Evolutionary conservation across 2,113 vertebrate species (phyloP), one percentile per base, ranked within the genome.

Genomic region (Dicaeum eximium): DNA sequence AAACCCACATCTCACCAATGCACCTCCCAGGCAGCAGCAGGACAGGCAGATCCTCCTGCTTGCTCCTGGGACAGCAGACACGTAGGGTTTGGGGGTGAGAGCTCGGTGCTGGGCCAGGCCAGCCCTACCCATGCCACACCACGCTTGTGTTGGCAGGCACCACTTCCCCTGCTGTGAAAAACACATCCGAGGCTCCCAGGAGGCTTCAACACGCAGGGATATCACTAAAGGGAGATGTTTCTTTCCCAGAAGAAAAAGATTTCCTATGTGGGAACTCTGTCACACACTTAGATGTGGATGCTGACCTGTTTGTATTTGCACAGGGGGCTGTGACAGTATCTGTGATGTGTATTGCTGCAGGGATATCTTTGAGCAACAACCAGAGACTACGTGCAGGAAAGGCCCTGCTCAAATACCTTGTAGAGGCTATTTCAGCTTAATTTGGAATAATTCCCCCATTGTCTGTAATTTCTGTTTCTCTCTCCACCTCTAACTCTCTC

Each of bases 211-310:
- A 50, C 33, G 11, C 64, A 53, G 48, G 53, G 73, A 67, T 67
- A 40, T 56, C 12, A 1, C 44, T 54, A 51, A 47, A 74, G 16
- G 14, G 35, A 60, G 53, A 88, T 48, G 15, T 47, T 91, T 66
- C 51, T 91, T 90, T 81, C 87, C n/a, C 78, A 89, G 87, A 58
- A 95, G 44, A 83, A 89, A 54, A 3, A 88, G 33, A 62, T 84
- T 91, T 74, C 57, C 62, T 56, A 17, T 10, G 27, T 28, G 25
- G 44, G 61, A 86, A 33, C n/a, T 66, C 42, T 48, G 50, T 38
- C 66, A 56, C 53, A 75, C 44, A 37, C 47, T 65, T 23, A 23
- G 47, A 47, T 74, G 72, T 40, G 40, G 82, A 40, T 37, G 31
- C 45, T 81, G 78, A 28, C 5, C n/a, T 79, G 40, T 78, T 90